Evolutionary conservation across 2,888 invertebrate species (phyloP).

Genomic region (Drepana falcataria): DNA sequence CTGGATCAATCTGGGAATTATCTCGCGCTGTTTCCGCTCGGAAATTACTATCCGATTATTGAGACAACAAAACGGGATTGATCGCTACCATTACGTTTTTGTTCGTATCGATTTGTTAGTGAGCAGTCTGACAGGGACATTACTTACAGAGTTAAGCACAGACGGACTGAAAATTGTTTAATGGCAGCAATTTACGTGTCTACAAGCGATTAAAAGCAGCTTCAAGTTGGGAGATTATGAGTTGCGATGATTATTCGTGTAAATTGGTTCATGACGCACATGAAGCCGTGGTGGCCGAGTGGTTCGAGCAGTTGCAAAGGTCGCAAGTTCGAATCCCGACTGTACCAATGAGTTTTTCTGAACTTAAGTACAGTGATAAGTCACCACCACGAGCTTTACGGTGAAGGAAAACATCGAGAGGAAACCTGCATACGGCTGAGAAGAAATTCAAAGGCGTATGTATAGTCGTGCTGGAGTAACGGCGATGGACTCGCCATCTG

Average conservation of each 20-base stretch:
- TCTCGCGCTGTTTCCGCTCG: slow-evolving; percentile 53
- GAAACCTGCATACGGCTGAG: no score
- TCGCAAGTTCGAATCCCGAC: no score
- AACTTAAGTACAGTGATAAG: no score
- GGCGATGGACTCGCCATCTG: no score
- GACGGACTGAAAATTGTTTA: slow-evolving; percentile 33
- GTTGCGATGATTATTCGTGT: slow-evolving; percentile 18
- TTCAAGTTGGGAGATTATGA: slow-evolving; percentile 17
- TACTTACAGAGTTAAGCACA: slow-evolving; percentile 34
- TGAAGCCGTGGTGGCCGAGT: no score
- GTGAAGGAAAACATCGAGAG: no score
- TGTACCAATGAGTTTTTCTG: no score
- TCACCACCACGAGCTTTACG: no score
- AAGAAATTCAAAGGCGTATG: no score
- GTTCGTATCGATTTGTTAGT: slow-evolving; percentile 37
- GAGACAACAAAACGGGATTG: slow-evolving; percentile 35
- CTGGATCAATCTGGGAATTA: slow-evolving; percentile 54
- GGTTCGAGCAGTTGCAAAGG: no score
- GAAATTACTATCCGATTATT: slow-evolving; percentile 40
- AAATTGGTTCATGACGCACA: slow-evolving; percentile 15
- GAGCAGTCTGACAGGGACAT: slow-evolving; percentile 23
- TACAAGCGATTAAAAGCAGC: slow-evolving; percentile 19
- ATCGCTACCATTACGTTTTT: slow-evolving; percentile 51
- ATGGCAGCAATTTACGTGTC: slow-evolving; percentile 41
- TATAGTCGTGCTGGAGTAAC: no score